Percentiles rank a stretch among this genome's conserved stretches.
These are phyloP conservation scores for Grammomys surdaster DNA, from an alignment of 2,113 vertebrate species.

Conservation along the genomic window DNA sequence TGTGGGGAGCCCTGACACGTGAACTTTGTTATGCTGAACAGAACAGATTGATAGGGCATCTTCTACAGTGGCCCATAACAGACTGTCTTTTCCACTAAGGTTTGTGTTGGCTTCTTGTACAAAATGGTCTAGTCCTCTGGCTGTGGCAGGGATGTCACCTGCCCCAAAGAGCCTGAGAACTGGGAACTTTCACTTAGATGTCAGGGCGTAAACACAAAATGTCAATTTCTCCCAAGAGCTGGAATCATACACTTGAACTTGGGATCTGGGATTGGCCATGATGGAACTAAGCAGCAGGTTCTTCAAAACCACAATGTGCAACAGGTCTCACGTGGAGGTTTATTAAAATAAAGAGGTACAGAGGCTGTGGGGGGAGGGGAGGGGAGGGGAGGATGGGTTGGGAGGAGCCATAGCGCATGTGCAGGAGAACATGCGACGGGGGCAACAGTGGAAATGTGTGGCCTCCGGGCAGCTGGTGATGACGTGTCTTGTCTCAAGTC, in stretches of 20 bases:
- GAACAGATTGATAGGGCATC: background rate
- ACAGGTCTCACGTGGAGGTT: no score
- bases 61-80: background rate
- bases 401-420: no score
- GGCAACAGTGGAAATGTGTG: no score
- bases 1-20: background rate
- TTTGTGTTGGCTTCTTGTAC: background rate
- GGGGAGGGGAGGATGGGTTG: no score
- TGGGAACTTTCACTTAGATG: background rate
- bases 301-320: no score
- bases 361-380: no score
- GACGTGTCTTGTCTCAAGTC: no score
- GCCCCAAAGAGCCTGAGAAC: background rate
- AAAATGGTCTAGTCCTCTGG: background rate
- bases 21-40: fast-evolving
- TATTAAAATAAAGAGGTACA: no score
- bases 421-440: no score
- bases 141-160: fast-evolving
- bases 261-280: background rate
- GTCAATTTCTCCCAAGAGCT: background rate
- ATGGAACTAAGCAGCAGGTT: no score
- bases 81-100: fast-evolving
- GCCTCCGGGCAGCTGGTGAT: no score
- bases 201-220: background rate
- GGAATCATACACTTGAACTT: fast-evolving